These are phyloP conservation scores for Lasioglossum malachurum DNA, from an alignment of 2,888 invertebrate genomes.

Conservation along the genomic window DNA sequence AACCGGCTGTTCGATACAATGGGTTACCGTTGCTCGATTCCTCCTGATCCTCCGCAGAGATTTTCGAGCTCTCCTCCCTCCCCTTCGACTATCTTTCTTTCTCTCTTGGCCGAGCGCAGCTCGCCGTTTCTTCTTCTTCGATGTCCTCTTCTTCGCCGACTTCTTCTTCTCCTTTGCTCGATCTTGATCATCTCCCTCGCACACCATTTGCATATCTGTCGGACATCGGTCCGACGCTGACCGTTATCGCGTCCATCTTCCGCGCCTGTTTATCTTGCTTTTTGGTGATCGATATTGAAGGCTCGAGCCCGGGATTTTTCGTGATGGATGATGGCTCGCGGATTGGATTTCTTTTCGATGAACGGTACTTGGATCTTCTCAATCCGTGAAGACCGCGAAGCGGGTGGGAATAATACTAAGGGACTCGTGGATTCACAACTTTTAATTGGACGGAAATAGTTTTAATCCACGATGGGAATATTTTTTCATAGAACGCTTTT, in stretches of 20 bases:
- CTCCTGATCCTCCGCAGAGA: conserved; percentile 33
- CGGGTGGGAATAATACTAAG: background rate
- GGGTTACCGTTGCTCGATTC: conserved; percentile 61
- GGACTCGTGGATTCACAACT: background rate
- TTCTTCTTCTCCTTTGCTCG: background rate
- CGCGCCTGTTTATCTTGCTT: background rate
- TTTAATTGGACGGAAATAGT: no score
- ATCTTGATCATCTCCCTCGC: background rate
- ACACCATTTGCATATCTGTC: conserved; percentile 37
- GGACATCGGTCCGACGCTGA: conserved; percentile 7
- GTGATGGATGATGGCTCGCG: background rate
- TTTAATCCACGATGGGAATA: no score
- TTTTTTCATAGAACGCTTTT: no score
- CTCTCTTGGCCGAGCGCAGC: background rate
- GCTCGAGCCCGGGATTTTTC: background rate
- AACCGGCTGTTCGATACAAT: conserved; percentile 64
- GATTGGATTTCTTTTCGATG: background rate
- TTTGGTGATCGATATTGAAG: conserved; percentile 15
- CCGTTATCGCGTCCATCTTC: conserved; percentile 9
- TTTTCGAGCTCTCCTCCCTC: conserved; percentile 37
- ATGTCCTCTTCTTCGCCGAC: background rate
- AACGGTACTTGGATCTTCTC: background rate
- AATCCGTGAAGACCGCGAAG: no score
- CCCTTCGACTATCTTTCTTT: background rate
- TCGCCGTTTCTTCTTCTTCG: background rate